phyloP scores from a whole-genome alignment of 1,140 invertebrate genomes.

The Drosophila truncata region DNA sequence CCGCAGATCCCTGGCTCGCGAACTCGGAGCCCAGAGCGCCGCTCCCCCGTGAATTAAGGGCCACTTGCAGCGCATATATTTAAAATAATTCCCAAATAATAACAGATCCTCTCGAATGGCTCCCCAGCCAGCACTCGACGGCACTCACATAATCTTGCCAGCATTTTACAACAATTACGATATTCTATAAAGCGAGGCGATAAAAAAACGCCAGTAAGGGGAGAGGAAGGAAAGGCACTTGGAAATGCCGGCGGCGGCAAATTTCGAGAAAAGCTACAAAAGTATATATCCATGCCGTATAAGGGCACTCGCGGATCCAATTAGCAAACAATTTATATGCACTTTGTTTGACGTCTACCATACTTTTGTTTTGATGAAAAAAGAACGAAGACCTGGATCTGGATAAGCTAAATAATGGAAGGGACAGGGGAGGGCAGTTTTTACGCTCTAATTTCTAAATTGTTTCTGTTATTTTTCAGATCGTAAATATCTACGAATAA shows the following conservation, averaged over 20 bases:
- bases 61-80: constrained; percentile 34
- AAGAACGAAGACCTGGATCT: not conserved
- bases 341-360: constrained; percentile 30
- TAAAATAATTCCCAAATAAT: constrained; percentile 58
- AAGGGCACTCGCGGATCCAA: constrained; percentile 41
- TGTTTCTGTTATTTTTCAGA: not conserved
- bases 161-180: constrained; percentile 54
- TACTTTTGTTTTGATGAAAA: constrained; percentile 6
- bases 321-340: constrained; percentile 57
- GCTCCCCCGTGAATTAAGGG: constrained; percentile 26
- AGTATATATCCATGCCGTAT: constrained; percentile 36
- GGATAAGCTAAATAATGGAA: constrained; percentile 9
- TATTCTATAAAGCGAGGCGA: constrained; percentile 32
- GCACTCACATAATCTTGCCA: constrained; percentile 30
- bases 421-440: constrained; percentile 2
- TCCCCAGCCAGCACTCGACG: constrained; percentile 8
- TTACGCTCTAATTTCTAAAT: not conserved
- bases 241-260: constrained; percentile 47
- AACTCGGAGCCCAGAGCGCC: constrained; percentile 14
- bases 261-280: constrained; percentile 37
- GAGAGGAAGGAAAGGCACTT: constrained; percentile 10
- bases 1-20: not conserved
- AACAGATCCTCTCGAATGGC: constrained; percentile 35
- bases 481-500: not conserved
- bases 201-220: constrained; percentile 18